A percentile compares a stretch with the other conserved stretches of the same genome.
Conservation (phyloP, 2,888 invertebrate genomes). For the Cataglyphis albicans region DNA sequence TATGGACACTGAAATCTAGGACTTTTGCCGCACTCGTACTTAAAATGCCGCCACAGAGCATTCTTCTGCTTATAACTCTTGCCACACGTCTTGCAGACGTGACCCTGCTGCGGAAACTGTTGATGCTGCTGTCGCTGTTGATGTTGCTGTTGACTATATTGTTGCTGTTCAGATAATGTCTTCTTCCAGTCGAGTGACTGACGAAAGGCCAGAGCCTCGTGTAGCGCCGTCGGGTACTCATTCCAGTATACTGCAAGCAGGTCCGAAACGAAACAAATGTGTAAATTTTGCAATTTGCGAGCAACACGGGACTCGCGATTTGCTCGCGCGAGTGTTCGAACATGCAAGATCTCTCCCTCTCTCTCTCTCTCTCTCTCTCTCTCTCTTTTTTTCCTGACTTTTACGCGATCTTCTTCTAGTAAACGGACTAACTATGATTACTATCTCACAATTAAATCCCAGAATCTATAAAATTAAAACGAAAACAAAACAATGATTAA, state of each 20-base stretch:
- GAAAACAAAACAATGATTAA: neutral
- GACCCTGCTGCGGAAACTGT: constrained; percentile 28
- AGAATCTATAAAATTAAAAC: neutral
- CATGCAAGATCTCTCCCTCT: constrained; percentile 35
- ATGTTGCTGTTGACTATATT: neutral
- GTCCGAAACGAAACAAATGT: constrained; percentile 64
- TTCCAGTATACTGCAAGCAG: constrained; percentile 69
- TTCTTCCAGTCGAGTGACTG: constrained; percentile 33
- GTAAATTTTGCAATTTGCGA: constrained; percentile 52
- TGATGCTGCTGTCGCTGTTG: constrained; percentile 65
- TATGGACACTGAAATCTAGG: constrained; percentile 82
- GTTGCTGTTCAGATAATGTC: constrained; percentile 68
- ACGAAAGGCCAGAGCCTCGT: neutral
- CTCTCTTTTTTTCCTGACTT: neutral
- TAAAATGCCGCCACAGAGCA: constrained; percentile 80
- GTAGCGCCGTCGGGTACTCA: constrained; percentile 10
- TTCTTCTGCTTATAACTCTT: constrained; percentile 78
- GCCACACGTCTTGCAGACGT: constrained; percentile 77
- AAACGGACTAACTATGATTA: constrained; percentile 11
- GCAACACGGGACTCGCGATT: constrained; percentile 4
- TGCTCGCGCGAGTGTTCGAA: neutral
- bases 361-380: neutral
- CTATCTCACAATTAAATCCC: neutral
- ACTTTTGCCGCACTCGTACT: constrained; percentile 83
- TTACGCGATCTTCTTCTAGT: constrained; percentile 44